phyloP scores from a whole-genome alignment of 2,797 vertebrate species.

The Xerus rutilus region DNA sequence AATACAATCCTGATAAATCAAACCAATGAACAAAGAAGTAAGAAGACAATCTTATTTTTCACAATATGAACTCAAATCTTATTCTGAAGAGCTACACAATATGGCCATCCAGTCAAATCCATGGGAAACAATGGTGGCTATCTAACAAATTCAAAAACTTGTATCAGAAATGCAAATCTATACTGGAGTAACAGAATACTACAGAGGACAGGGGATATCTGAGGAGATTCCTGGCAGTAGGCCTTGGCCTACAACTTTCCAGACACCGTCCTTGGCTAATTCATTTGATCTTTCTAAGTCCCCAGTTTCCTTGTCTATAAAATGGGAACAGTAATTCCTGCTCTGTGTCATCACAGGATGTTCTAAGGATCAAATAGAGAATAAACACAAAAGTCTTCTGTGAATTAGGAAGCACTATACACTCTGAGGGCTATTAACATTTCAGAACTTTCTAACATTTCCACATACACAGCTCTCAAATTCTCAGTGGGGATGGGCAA shows the following conservation, averaged over 20 bases:
- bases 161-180: background rate
- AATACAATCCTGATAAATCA: conserved; percentile 52
- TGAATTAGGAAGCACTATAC: background rate
- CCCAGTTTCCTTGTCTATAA: background rate
- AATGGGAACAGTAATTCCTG: background rate
- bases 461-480: background rate
- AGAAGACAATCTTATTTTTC: conserved; percentile 38
- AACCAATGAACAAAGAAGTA: conserved; percentile 48
- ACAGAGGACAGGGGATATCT: background rate
- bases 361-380: background rate
- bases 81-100: background rate
- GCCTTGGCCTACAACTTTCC: background rate
- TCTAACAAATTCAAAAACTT: conserved; percentile 7
- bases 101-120: background rate
- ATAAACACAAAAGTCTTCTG: background rate
- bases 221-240: background rate
- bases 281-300: background rate
- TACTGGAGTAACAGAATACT: background rate
- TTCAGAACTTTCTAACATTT: background rate
- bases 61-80: conserved; percentile 47
- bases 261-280: background rate
- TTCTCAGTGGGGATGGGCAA: background rate
- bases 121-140: background rate
- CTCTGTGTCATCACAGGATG: background rate
- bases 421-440: background rate